phyloP scores from a whole-genome alignment of 92 coral and sea anemone species.

The Zoanthus sansibaricus region DNA sequence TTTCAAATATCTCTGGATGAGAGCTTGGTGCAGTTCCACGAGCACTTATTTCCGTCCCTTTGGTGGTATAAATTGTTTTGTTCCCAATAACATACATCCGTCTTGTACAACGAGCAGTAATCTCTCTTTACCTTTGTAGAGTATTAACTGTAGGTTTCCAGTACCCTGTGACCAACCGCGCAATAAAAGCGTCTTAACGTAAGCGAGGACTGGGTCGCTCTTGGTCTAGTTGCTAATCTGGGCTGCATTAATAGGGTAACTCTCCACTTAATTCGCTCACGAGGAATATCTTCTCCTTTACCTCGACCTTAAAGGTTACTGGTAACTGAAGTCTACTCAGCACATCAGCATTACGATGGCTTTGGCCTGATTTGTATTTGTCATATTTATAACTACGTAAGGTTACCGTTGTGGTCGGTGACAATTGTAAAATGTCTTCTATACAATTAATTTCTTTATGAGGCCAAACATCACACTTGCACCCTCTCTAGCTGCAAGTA shows the following conservation, averaged over 20 bases:
- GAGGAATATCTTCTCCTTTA: constrained; percentile 19
- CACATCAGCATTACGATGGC: constrained; percentile 31
- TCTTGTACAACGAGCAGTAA: constrained; percentile 48
- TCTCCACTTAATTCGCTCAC: constrained; percentile 12
- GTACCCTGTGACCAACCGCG: constrained; percentile 36
- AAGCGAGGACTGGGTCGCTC: constrained; percentile 41
- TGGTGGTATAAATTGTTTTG: constrained; percentile 47
- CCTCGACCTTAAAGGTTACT: background rate
- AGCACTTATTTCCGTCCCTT: constrained; percentile 11
- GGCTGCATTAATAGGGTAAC: background rate
- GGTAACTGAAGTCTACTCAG: background rate
- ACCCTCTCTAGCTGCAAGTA: constrained; percentile 46
- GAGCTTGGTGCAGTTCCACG: constrained; percentile 41
- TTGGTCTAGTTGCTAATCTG: constrained; percentile 20
- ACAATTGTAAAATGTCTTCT: constrained; percentile 62
- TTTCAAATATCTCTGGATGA: constrained; percentile 40
- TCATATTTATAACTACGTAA: constrained; percentile 44
- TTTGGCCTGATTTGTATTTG: constrained; percentile 63
- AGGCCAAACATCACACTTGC: no score
- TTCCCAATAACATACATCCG: constrained; percentile 46
- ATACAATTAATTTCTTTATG: constrained; percentile 48
- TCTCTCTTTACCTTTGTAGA: constrained; percentile 39
- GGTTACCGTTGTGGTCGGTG: constrained; percentile 67
- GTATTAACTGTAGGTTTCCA: constrained; percentile 27
- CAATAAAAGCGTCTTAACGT: background rate